Percentiles rank a stretch among this genome's conserved stretches.
phyloP scores from a whole-genome alignment of 2,797 vertebrate genomes.

The Gymnopithys bicolor region DNA sequence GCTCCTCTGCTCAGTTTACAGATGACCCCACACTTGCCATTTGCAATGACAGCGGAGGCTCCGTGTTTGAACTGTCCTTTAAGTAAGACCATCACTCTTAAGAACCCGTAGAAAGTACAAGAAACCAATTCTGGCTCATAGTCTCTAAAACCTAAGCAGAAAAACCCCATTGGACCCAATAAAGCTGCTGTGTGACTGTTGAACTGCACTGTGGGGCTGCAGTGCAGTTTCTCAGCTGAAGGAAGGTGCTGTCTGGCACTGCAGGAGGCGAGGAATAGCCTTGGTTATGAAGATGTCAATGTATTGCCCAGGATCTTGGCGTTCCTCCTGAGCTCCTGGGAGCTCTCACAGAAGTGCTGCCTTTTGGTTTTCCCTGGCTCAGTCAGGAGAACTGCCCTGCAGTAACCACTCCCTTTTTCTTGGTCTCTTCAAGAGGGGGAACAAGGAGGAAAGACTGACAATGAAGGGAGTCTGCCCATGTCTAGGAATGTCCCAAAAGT shows the following conservation, averaged over 20 bases:
- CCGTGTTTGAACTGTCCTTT: constrained; percentile 95
- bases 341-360: background rate
- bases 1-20: constrained; percentile 87
- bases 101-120: background rate
- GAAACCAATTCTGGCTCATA: background rate
- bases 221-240: background rate
- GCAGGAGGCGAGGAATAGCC: background rate
- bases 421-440: background rate
- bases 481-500: background rate
- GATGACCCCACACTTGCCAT: constrained; percentile 95
- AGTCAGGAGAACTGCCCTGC: background rate
- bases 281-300: background rate
- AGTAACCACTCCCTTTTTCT: background rate
- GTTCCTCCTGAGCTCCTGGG: background rate
- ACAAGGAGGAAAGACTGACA: background rate
- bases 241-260: background rate
- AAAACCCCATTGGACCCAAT: background rate
- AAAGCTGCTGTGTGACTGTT: background rate
- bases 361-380: background rate
- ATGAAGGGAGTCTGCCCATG: background rate
- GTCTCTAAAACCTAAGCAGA: background rate
- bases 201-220: background rate
- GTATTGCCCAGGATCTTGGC: background rate
- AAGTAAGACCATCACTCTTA: constrained; percentile 82
- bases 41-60: constrained; percentile 97